Evolutionary conservation across 2,797 vertebrate species (phyloP).

Genomic region (Neomorphus geoffroyi): DNA sequence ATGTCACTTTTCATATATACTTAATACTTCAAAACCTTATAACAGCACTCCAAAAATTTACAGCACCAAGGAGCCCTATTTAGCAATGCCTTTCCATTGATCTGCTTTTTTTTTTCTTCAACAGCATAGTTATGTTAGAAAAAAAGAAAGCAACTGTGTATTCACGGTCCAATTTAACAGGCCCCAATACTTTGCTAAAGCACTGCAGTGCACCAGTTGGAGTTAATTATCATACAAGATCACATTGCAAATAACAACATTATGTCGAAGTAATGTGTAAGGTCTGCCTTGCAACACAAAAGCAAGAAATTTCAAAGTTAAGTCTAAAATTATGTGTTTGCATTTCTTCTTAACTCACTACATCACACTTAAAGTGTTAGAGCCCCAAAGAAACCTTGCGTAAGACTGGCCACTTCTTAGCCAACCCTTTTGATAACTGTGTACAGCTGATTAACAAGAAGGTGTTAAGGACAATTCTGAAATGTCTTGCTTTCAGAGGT

Average conservation of each 20-base stretch:
- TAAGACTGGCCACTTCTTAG: neutral
- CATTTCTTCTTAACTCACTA: neutral
- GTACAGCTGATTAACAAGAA: neutral
- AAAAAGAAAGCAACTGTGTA: conserved; percentile 67
- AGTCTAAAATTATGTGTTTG: conserved; percentile 27
- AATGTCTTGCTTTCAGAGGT: neutral
- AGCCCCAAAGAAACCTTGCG: neutral
- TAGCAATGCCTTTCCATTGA: conserved; percentile 62
- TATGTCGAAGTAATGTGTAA: conserved; percentile 68
- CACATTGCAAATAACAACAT: conserved; percentile 71
- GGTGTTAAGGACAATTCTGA: neutral
- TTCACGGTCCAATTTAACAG: conserved; percentile 72
- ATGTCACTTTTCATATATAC: conserved; percentile 26
- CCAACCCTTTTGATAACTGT: neutral
- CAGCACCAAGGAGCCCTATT: conserved; percentile 42
- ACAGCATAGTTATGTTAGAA: conserved; percentile 67
- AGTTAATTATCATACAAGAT: conserved; percentile 78
- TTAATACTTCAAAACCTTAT: conserved; percentile 43
- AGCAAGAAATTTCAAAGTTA: conserved; percentile 19
- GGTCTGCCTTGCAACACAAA: conserved; percentile 33
- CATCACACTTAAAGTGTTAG: neutral
- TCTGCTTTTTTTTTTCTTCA: conserved; percentile 4
- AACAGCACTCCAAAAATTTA: conserved; percentile 53
- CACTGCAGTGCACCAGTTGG: conserved; percentile 70
- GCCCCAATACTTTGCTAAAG: conserved; percentile 68